Evolutionary conservation across 2,888 invertebrate genomes (phyloP).

Genomic region (Tupiocoris notatus): DNA sequence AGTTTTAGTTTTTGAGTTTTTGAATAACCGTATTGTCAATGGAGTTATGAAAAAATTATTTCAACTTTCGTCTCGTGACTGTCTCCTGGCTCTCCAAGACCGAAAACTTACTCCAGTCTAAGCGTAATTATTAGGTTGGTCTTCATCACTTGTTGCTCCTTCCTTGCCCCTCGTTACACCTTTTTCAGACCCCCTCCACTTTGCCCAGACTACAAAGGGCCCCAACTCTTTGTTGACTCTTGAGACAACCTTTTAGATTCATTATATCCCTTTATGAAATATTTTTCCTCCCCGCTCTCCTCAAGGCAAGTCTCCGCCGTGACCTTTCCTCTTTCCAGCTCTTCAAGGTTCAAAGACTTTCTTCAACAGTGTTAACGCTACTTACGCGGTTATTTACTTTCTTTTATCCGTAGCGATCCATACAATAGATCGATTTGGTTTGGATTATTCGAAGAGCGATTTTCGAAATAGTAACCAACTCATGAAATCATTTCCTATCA

Average conservation of each 20-base stretch:
- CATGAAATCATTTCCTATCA: too few relatives aligned
- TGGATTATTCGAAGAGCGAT: too few relatives aligned
- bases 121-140: slow-evolving; percentile 37
- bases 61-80: background rate
- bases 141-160: slow-evolving; percentile 39
- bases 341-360: slow-evolving; percentile 41
- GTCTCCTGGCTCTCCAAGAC: background rate
- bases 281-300: slow-evolving; percentile 17
- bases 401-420: slow-evolving; percentile 17
- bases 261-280: slow-evolving; percentile 42
- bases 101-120: slow-evolving; percentile 23
- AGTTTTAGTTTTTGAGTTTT: too few relatives aligned
- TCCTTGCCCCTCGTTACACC: background rate
- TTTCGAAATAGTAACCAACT: too few relatives aligned
- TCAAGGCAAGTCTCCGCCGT: background rate
- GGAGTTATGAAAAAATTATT: too few relatives aligned
- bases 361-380: slow-evolving; percentile 38
- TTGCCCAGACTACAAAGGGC: slow-evolving; percentile 20
- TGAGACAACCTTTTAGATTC: slow-evolving; percentile 43
- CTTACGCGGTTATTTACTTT: slow-evolving; percentile 36
- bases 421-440: slow-evolving; percentile 6
- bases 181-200: slow-evolving; percentile 1
- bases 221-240: slow-evolving; percentile 42
- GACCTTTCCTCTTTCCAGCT: background rate
- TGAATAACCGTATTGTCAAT: too few relatives aligned